Base-by-base conservation (phyloP, 1,140 invertebrate species). In the Camponotus vicinus region DNA sequence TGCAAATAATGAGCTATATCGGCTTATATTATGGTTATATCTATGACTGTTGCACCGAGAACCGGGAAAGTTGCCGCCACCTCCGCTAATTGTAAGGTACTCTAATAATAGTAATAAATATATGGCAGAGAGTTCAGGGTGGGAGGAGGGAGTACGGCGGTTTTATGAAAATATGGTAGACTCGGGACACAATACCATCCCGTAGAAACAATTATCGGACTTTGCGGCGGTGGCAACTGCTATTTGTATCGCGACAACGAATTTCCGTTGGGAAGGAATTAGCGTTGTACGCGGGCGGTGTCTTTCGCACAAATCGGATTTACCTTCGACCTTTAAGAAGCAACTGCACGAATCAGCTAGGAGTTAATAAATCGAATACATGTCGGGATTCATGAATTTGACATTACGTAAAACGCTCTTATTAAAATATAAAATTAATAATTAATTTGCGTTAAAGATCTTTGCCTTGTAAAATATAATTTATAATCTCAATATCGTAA, bases 21-120 rank as follows among this genome's bases (percentile, higher is more conserved):
- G 45, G 69, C 49, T 69, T 83, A 49, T 75, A 61, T 49, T 61
- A n/a, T 13, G 42, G 13, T 75, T 75, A 75, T 45, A 75, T 75
- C 67, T 83, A 27, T 32, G 55, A 49, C 21, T 70, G 69, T 77
- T 59, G 79, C 52, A 13, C 37, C 79, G 55, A 57, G 69, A 75
- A 55, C 37, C 79, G 59, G 8, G 63, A 85, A 85, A 85, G 82
- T 85, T 85, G 75, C 59, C 59, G 59, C 75, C 37, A 78, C 37
- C 69, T 75, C 15, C 69, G 55, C 71, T 85, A 85, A 85, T 78
- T 85, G 82, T 85, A 64, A 85, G 82, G 61, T 55, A 85, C 73
- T 85, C 45, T 85, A 85, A 85, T 78, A 85, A 85, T 85, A 66
- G 61, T 85, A 85, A 85, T 85, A 85, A 85, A 85, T 85, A 66